Percentiles rank a stretch among this genome's conserved stretches.
Conservation (phyloP, 2,888 invertebrate genomes). For the Polia nebulosa region DNA sequence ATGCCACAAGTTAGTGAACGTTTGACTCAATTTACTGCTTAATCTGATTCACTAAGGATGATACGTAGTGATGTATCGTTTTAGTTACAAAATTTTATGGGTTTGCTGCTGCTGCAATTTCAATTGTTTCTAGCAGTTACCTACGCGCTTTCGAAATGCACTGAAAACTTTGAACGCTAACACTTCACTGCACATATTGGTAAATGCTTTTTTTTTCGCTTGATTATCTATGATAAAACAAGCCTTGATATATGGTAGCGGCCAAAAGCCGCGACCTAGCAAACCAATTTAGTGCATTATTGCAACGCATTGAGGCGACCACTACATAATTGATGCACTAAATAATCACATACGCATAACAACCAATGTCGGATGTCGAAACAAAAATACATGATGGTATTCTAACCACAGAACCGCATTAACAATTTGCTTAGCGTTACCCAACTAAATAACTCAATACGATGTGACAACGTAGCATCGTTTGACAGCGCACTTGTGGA, state of each 20-base stretch:
- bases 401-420: conserved; percentile 62
- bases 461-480: conserved; percentile 62
- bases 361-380: conserved; percentile 53
- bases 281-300: conserved; percentile 54
- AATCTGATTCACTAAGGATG: conserved; percentile 84
- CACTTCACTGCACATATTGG: not conserved
- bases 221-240: not conserved
- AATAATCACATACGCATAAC: conserved; percentile 61
- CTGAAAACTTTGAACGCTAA: conserved; percentile 21
- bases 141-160: conserved; percentile 24
- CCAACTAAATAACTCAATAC: conserved; percentile 64
- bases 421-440: conserved; percentile 61
- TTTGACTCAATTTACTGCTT: conserved; percentile 82
- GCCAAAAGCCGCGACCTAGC: conserved; percentile 26
- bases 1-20: conserved; percentile 81
- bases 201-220: conserved; percentile 2
- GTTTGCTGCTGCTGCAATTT: conserved; percentile 18
- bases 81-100: conserved; percentile 59
- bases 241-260: conserved; percentile 20
- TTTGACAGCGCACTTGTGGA: conserved; percentile 67
- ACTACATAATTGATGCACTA: conserved; percentile 51
- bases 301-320: conserved; percentile 51
- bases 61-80: conserved; percentile 58
- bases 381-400: conserved; percentile 56
- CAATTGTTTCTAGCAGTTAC: conserved; percentile 46